Base-by-base conservation (phyloP, 2,888 invertebrate species). In the Alcis repandata region DNA sequence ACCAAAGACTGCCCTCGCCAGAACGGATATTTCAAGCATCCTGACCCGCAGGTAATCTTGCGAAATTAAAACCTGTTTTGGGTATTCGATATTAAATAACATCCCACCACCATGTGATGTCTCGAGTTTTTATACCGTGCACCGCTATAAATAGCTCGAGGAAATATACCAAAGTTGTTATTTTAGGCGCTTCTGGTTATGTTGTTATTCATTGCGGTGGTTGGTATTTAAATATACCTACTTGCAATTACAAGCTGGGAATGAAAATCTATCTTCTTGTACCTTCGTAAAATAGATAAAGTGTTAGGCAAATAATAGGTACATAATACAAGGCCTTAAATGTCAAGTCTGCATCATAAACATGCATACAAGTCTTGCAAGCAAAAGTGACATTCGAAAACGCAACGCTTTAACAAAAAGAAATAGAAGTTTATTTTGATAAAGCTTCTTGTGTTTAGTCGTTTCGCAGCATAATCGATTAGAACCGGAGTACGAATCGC, bases 11-110 rank as follows among this genome's bases (percentile, higher is more conserved):
- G 97, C 82, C 96, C 96, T 2, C 94, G 97, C 67, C 96, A 96
- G 43, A 97, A 97, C 80, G 97, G 97, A 59, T 96, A 96, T 85
- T 97, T 96, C 93, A 94, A 94, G 53, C 96, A 97, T 83, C 95
- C 95, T 48, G 96, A 97, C 81, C 95, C 95, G 3, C 91, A 93
- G 79, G 94, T 93, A 86, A 69, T 43, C 10, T 67, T 59, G 33
- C 56, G 40, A 65, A 69, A 67, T 51, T 27, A 4, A 54, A 59
- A 68, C 62, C 63, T 20, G 67, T 69, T 72, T 48, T 36, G 53
- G 22, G 33, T 11, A 58, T 60, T 27, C n/a, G 49, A 27, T 59
- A 53, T 58, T 46, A 46, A 38, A 60, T 57, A 53, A 52, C 40
- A 45, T 52, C 58, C 57, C n/a, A n/a, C 51, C 51, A 20, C 2